These are phyloP conservation scores for Pseudochromis fuscus DNA, from an alignment of 2,797 vertebrate species.

Conservation along the genomic window DNA sequence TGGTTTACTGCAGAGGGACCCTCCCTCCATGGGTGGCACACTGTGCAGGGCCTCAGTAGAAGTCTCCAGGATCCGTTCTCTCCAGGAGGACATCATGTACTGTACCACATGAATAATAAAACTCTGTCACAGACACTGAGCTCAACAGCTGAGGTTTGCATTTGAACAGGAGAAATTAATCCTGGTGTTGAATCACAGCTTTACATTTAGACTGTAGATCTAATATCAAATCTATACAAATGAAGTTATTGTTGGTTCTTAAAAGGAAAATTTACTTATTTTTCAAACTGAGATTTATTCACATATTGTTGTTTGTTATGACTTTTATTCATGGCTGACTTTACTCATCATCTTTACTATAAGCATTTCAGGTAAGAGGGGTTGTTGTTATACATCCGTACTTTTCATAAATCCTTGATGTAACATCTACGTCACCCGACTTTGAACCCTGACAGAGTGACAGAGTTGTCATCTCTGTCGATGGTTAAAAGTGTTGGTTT, in stretches of 20 bases:
- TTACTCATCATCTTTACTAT: neutral
- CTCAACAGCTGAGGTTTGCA: neutral
- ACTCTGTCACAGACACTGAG: slow-evolving; percentile 6
- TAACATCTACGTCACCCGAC: no score
- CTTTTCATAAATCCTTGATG: no score
- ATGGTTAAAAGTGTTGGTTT: no score
- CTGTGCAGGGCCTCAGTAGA: slow-evolving; percentile 32
- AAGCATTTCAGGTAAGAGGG: no score
- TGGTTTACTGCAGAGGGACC: slow-evolving; percentile 3
- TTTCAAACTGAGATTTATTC: neutral
- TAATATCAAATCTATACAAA: neutral
- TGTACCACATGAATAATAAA: slow-evolving; percentile 30
- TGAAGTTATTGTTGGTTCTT: neutral
- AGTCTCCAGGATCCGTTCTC: slow-evolving; percentile 17
- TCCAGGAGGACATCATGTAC: slow-evolving; percentile 41
- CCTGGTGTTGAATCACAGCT: neutral
- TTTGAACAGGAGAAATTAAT: slow-evolving; percentile 1
- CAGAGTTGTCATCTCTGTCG: no score
- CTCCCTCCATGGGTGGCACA: neutral
- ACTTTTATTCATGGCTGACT: neutral
- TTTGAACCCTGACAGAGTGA: no score
- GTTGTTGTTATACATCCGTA: no score
- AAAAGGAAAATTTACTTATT: neutral
- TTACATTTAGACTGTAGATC: neutral
- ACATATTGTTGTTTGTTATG: neutral